Evolutionary conservation across 2,888 invertebrate genomes (phyloP).

Genomic region (Torymus aiolomorphi): DNA sequence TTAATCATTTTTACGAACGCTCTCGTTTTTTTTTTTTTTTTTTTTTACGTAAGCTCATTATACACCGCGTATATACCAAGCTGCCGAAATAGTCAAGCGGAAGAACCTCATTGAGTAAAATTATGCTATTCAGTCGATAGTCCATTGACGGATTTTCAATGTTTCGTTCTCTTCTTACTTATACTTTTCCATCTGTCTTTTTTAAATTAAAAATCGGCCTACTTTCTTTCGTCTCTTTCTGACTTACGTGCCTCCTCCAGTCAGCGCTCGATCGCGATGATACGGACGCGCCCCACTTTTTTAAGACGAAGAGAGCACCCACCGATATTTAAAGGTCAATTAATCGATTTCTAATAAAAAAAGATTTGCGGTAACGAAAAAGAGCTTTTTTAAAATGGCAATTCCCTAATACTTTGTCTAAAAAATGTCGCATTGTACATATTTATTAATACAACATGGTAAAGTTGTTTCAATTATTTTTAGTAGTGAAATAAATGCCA

Average conservation of each 20-base stretch:
- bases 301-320: slow-evolving; percentile 23
- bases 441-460: slow-evolving; percentile 21
- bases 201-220: slow-evolving; percentile 29
- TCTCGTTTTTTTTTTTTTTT: too few relatives aligned
- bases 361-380: slow-evolving; percentile 7
- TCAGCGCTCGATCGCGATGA: slow-evolving; percentile 12
- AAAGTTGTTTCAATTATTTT: background rate
- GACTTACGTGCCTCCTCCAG: slow-evolving; percentile 27
- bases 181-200: slow-evolving; percentile 2
- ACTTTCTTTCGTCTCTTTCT: slow-evolving; percentile 10
- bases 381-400: slow-evolving; percentile 10
- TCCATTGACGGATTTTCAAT: slow-evolving; percentile 42
- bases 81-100: slow-evolving; percentile 25
- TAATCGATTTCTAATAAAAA: slow-evolving; percentile 21
- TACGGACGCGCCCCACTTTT: background rate
- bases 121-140: slow-evolving; percentile 58
- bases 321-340: slow-evolving; percentile 7
- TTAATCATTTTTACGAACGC: slow-evolving; percentile 19
- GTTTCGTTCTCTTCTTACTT: slow-evolving; percentile 22
- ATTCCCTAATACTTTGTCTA: slow-evolving; percentile 35
- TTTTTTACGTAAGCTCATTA: slow-evolving; percentile 9
- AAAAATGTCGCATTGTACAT: slow-evolving; percentile 7
- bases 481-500: slow-evolving; percentile 12
- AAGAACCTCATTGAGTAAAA: slow-evolving; percentile 54
- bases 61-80: slow-evolving; percentile 9